Evolutionary conservation across 64 coral and sea anemone species (phyloP), one percentile per base, ranked within the genome.

Genomic region (Acropora tenuis): DNA sequence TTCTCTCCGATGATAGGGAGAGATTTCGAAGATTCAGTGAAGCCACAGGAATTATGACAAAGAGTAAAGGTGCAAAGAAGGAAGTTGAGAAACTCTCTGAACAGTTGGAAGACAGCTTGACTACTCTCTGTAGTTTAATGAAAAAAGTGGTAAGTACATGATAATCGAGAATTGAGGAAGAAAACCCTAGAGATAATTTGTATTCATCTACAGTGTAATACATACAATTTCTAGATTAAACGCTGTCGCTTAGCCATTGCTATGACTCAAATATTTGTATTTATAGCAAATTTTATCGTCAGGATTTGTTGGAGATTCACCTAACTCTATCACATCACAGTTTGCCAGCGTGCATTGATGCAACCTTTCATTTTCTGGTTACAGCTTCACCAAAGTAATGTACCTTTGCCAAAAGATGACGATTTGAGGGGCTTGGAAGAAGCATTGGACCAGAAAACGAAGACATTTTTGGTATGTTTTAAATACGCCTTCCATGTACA

Each of bases 91-190:
- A 11, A 16, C 0, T 63, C 12, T 61, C 53, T 11, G 53, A 82
- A 8, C 8, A 60, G 2, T 43, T 82, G 43, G 55, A 63, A 63
- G 30, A 17, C 40, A 41, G 19, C 20, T 57, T 80, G 58, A 7
- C 58, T 40, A 60, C 5, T 13, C 43, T 82, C 41, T 43, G 53
- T n/a, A 63, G 55, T 82, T 82, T 63, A 30, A 82, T 82, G 79
- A 43, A 13, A 11, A 82, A 52, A 82, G 79, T 82, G 79, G 79
- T 82, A 45, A 82, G 79, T 77, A 30, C 30, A 30, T 30, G 30
- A 30, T 13, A 47, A 44, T 3, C 15, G 74, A 7, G 8, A 0
- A 6, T 8, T 43, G 40, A 44, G 3, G 5, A 30, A 30, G 30
- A 30, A 30, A 30, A 30, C 30, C 30, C 30, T 30, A 30, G 30